Base-by-base conservation (phyloP, 53 echinoderm and acorn worm species). In the Crossaster papposus region DNA sequence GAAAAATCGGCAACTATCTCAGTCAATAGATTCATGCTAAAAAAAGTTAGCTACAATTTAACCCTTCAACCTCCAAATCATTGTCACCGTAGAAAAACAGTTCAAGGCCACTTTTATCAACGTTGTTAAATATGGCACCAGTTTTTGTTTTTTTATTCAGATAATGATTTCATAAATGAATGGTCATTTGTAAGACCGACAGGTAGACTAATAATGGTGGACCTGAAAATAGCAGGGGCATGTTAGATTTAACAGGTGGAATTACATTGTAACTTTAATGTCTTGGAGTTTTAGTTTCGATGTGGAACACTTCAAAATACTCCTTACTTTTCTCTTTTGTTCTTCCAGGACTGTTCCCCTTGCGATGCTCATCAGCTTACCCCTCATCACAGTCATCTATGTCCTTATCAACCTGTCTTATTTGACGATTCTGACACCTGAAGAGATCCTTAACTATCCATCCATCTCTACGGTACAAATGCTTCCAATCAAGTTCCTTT, bases 391-490 rank as follows among this genome's bases (percentile, higher is more conserved):
- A 22, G 35, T 91, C 18, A 72, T 96, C 38, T 96, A 96, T 71
- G 72, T 94, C 33, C 64, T 91, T 50, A 81, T 94, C 52, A 94
- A 89, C 72, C 88, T 94, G 51, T 82, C 94, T 3, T 96, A 94
- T 78, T 44, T 95, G 18, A 89, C 95, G 15, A 85, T 95, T 22
- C 91, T 96, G 5, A 87, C 95, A 51, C 95, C 94, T 7, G 85
- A 81, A 63, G 89, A 95, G 58, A 58, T 96, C 14, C 73, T 95
- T 31, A 53, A 52, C 2, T 92, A 94, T 1, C 90, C 95, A 7
- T 86, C 94, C 36, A 92, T 96, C 8, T 94, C 95, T 31, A 94
- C 92, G 76, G 97, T 96, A 83, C n/a, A 89, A 91, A 95, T 20
- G 20, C 20, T 29, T 14, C 44, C 44, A 20, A 77, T 14, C n/a